Base-by-base conservation (phyloP, 2,113 vertebrate genomes). In the Nycticorax nycticorax region DNA sequence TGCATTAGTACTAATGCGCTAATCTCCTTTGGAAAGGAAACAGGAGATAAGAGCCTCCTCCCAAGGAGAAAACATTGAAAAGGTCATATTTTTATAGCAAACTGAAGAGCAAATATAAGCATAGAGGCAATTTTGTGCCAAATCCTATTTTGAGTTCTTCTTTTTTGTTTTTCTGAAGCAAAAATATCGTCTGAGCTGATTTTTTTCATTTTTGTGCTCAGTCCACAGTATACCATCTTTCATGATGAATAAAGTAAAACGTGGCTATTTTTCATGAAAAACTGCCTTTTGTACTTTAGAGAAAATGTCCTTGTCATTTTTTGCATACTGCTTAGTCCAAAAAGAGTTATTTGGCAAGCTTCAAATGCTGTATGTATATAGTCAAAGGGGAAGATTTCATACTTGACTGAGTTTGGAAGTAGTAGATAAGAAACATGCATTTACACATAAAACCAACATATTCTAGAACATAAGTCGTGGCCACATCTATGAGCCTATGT, bases 11-110 rank as follows among this genome's bases (percentile, higher is more conserved):
- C 66, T 85, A 89, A 62, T 66, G 57, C 13, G 4, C 55, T 95
- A 95, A 96, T 92, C 90, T 92, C 52, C 64, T 71, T 79, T 96
- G 88, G 88, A 96, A 94, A 94, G 41, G 45, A 85, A 85, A 91
- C 28, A 30, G 2, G 4, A 92, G 73, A 76, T 60, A 96, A 95
- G 81, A 89, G 50, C 59, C 69, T 96, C 7, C 8, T 92, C 50
- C 57, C 74, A 91, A 95, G 87, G 92, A 96, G 91, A 95, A 95
- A 97, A 93, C 62, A 89, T 33, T 82, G 57, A 63, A 95, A 96
- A 96, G 96, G 95, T 96, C 97, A 91, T 79, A 91, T 95, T 95
- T 92, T 87, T 91, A 93, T 64, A 96, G 93, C 69, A 87, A 92
- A 95, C 52, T 75, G 62, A 79, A 93, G 37, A 97, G 69, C 69